Conservation (phyloP, 2,113 vertebrate genomes). For the Odontophorus gujanensis region DNA sequence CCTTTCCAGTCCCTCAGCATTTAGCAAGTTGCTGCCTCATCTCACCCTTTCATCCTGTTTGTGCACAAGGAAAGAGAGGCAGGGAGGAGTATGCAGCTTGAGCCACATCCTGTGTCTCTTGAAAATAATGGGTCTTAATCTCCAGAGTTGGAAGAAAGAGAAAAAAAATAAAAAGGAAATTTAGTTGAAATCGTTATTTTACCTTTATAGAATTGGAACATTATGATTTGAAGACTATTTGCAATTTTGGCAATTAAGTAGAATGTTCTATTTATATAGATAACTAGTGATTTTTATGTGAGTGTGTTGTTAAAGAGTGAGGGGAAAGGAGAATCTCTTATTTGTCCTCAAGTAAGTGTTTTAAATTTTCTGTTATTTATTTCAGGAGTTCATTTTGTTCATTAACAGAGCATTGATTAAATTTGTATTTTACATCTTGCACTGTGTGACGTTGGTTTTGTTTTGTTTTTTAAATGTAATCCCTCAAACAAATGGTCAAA, state of each 20-base stretch:
- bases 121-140: neutral
- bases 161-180: neutral
- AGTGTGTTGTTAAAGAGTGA: neutral
- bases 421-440: neutral
- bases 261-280: neutral
- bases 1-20: neutral
- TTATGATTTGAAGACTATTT: neutral
- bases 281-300: neutral
- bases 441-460: neutral
- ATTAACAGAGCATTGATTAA: neutral
- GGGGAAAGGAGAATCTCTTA: neutral
- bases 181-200: neutral
- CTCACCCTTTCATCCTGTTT: slow-evolving; percentile 24
- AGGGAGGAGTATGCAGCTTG: neutral
- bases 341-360: neutral
- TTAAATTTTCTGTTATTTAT: neutral
- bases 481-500: neutral
- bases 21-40: neutral
- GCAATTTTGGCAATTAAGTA: neutral
- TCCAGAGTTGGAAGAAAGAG: no score
- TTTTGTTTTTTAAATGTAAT: neutral
- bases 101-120: neutral
- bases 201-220: neutral
- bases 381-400: neutral
- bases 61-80: fast-evolving